phyloP scores from a whole-genome alignment of 2,888 invertebrate species.

The Synergus itoensis region DNA sequence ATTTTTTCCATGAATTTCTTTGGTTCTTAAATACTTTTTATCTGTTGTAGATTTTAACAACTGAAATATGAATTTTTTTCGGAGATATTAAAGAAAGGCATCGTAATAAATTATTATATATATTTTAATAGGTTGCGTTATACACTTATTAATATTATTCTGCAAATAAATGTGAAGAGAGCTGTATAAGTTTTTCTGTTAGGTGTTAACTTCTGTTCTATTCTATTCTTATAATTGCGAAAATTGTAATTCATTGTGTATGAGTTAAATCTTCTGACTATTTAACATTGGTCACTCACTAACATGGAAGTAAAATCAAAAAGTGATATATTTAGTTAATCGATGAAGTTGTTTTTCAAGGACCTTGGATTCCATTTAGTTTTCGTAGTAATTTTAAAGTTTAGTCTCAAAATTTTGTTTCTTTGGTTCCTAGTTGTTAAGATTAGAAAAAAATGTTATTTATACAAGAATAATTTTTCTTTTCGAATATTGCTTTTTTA shows the following conservation, averaged over 20 bases:
- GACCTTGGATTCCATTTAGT: conserved; percentile 34
- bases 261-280: conserved; percentile 20
- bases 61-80: conserved; percentile 22
- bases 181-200: conserved; percentile 49
- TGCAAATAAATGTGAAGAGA: conserved; percentile 70
- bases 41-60: conserved; percentile 32
- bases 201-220: conserved; percentile 54
- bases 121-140: conserved; percentile 67
- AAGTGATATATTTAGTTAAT: conserved; percentile 55
- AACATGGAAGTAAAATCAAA: conserved; percentile 58
- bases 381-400: neutral
- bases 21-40: neutral
- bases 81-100: conserved; percentile 35
- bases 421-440: neutral
- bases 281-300: conserved; percentile 40
- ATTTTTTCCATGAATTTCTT: neutral
- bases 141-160: conserved; percentile 64
- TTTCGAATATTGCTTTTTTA: neutral
- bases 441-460: neutral
- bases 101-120: conserved; percentile 52
- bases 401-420: neutral
- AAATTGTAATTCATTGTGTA: conserved; percentile 31
- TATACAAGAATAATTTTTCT: neutral
- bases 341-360: conserved; percentile 35
- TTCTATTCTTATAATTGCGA: conserved; percentile 42